Percentiles rank a stretch among this genome's conserved stretches.
Evolutionary conservation across 2,113 vertebrate species (phyloP).

Genomic region (Ursus arctos): DNA sequence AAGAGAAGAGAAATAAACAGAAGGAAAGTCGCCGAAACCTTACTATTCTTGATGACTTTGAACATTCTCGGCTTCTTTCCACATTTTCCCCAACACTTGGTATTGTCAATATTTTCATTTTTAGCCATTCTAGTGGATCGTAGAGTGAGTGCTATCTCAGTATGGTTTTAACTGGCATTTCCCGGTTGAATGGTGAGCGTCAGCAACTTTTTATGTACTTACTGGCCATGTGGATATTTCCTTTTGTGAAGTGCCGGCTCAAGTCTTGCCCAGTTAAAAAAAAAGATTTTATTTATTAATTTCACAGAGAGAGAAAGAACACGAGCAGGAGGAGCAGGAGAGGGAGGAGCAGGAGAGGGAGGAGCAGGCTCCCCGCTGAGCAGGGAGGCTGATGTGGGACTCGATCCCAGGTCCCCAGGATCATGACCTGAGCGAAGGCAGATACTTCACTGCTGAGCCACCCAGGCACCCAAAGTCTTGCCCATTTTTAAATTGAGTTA

Average conservation of each 20-base stretch:
- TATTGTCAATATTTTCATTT: not conserved
- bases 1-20: not conserved
- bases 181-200: not conserved
- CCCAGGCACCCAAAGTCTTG: not conserved
- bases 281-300: too few species aligned
- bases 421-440: too few species aligned
- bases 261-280: not conserved
- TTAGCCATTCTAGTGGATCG: not conserved
- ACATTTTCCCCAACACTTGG: not conserved
- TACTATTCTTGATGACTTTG: not conserved
- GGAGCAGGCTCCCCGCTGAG: too few species aligned
- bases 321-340: too few species aligned
- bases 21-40: not conserved
- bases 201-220: not conserved
- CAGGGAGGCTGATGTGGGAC: too few species aligned
- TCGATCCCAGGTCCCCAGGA: too few species aligned
- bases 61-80: not conserved
- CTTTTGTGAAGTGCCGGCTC: not conserved
- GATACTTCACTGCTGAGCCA: too few species aligned
- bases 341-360: too few species aligned
- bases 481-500: not conserved
- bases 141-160: not conserved
- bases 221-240: not conserved
- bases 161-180: not conserved
- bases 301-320: too few species aligned